Base-by-base conservation (phyloP, 2,888 invertebrate species). In the Phyllotreta striolata region DNA sequence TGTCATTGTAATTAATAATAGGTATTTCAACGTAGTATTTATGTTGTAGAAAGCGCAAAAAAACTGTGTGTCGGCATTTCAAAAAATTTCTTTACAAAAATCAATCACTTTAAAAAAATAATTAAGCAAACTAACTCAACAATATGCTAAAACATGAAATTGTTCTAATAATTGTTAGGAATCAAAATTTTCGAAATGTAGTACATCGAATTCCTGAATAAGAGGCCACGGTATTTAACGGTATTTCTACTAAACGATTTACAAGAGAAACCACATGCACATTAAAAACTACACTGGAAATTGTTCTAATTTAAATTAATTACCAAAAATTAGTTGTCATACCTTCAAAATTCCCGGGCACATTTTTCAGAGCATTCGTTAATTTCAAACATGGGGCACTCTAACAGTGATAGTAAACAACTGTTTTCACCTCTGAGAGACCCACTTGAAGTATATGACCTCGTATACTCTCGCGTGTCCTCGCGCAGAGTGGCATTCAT, bases 361-460 rank as follows among this genome's bases (percentile, higher is more conserved):
- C 76, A 76, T 76, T 75, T 74, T 73, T 72, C 73, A 72, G 72
- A 68, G 72, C 73, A 70, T 73, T 69, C 73, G 73, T 60, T 66
- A 14, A 61, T 67, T 68, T 68, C 12, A 61, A 69, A 66, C 71
- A 71, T 68, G 65, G 71, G 70, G 65, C 68, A 71, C 77, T 76
- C 75, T 70, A 62, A 72, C 75, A 74, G 75, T 74, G 77, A 79
- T 78, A 76, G 77, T 78, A 78, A 79, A 79, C 79, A 80, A 78
- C 78, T 80, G 78, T 78, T 76, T 77, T 76, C 75, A 76, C 76
- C 77, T 78, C 75, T 78, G 75, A 73, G 75, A 78, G 76, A 77
- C 78, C 78, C 78, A 79, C 78, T 78, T 77, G 76, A 75, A 74
- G 76, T 74, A 77, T 74, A 73, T 78, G 79, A 79, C 79, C 78